Percentiles rank a stretch among this genome's conserved stretches.
These are phyloP conservation scores for Drosophila buzzatii DNA, from an alignment of 2,888 invertebrate genomes.

Conservation along the genomic window DNA sequence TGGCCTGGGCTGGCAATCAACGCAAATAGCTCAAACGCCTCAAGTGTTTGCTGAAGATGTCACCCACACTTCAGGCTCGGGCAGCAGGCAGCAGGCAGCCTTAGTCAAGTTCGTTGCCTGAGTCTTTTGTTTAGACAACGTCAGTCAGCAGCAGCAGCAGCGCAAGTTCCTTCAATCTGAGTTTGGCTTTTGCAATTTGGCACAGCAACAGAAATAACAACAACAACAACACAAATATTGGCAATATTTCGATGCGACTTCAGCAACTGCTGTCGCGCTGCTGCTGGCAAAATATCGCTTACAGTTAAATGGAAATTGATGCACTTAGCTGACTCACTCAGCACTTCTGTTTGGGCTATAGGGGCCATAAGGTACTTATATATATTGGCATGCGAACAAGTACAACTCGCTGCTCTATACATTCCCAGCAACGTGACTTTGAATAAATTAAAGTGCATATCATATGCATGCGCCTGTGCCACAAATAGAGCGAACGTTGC, in stretches of 20 bases:
- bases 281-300: constrained; percentile 68
- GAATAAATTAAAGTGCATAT: constrained; percentile 80
- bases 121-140: constrained; percentile 80
- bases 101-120: constrained; percentile 76
- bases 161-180: constrained; percentile 50
- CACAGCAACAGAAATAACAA: constrained; percentile 51
- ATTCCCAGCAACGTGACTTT: constrained; percentile 75
- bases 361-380: constrained; percentile 57
- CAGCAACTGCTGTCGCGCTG: constrained; percentile 26
- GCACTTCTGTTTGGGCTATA: constrained; percentile 64
- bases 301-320: constrained; percentile 82
- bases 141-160: constrained; percentile 45
- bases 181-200: constrained; percentile 78
- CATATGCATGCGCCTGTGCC: constrained; percentile 71
- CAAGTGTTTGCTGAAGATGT: constrained; percentile 82
- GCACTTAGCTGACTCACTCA: constrained; percentile 82
- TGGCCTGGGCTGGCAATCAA: constrained; percentile 72
- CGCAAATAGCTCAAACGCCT: constrained; percentile 82
- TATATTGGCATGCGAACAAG: constrained; percentile 59
- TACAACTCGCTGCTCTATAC: constrained; percentile 54
- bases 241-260: constrained; percentile 64
- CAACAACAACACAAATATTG: constrained; percentile 68
- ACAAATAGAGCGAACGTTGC: constrained; percentile 59
- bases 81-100: constrained; percentile 42
- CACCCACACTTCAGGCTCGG: constrained; percentile 76